These are phyloP conservation scores for Pelobates cultripes DNA, from an alignment of 2,797 vertebrate genomes.

Conservation along the genomic window DNA sequence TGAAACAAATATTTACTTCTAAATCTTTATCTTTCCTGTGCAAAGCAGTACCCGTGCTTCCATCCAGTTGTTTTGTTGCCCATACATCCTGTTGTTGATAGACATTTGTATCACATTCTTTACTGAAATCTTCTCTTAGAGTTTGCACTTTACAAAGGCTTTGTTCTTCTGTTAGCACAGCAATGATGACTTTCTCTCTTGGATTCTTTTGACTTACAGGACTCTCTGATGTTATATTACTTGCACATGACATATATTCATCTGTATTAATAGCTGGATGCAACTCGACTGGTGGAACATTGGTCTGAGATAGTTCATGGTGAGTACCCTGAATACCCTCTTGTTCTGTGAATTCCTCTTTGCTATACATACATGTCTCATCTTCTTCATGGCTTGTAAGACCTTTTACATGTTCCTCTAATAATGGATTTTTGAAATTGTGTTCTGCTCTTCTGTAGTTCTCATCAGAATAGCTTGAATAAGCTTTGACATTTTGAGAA, in stretches of 20 bases:
- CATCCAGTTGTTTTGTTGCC: conserved; percentile 58
- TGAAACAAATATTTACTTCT: not conserved
- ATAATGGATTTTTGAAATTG: conserved; percentile 56
- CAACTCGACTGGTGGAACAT: conserved; percentile 64
- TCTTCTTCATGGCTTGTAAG: conserved; percentile 36
- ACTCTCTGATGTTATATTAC: conserved; percentile 77
- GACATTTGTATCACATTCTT: conserved; percentile 75
- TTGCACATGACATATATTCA: conserved; percentile 70
- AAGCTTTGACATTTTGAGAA: conserved; percentile 52
- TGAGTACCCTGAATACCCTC: conserved; percentile 61
- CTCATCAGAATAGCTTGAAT: conserved; percentile 47
- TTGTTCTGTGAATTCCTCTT: conserved; percentile 39
- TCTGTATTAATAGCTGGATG: conserved; percentile 64
- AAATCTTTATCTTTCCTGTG: not conserved
- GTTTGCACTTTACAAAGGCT: conserved; percentile 75
- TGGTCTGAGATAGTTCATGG: conserved; percentile 65
- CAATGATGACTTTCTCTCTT: conserved; percentile 77
- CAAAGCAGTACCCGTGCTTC: not conserved
- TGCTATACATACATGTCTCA: conserved; percentile 49
- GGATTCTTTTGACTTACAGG: conserved; percentile 74
- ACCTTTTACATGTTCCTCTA: conserved; percentile 42
- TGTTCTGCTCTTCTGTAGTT: conserved; percentile 50
- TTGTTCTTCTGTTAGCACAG: conserved; percentile 77
- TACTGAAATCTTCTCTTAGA: conserved; percentile 74
- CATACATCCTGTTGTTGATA: conserved; percentile 70